Percentiles rank a stretch among this genome's conserved stretches.
Conservation (phyloP, 1,140 invertebrate species). For the Drosophila trapezifrons region DNA sequence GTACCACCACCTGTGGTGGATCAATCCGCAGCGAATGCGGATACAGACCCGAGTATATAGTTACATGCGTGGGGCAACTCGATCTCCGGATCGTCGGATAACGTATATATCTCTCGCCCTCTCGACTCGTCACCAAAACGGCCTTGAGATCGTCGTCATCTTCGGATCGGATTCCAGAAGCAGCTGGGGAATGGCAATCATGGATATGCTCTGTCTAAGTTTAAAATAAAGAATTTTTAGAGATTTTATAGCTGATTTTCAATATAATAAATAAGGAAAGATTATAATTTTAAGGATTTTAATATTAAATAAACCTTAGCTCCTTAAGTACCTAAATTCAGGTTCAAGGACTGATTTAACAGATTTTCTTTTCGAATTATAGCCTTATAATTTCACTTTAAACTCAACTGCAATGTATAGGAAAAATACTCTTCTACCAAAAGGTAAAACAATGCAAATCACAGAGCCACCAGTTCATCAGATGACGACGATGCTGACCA, state of each 20-base stretch:
- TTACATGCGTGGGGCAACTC: constrained; percentile 47
- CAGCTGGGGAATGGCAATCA: background rate
- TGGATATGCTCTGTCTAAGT: constrained; percentile 13
- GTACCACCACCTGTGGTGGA: constrained; percentile 24
- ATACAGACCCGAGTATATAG: constrained; percentile 32
- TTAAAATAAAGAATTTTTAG: background rate
- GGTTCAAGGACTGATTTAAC: background rate
- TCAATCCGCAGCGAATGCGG: constrained; percentile 21
- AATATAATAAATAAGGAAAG: too few relatives aligned
- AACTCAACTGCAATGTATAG: too few relatives aligned
- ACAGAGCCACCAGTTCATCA: constrained; percentile 1
- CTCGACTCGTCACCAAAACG: constrained; percentile 25
- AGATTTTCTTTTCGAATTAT: background rate
- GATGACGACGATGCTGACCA: constrained; percentile 27
- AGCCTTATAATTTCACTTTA: background rate
- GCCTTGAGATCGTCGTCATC: constrained; percentile 40
- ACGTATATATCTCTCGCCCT: constrained; percentile 17
- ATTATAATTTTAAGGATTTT: background rate
- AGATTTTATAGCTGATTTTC: too few relatives aligned
- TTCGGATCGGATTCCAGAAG: constrained; percentile 16
- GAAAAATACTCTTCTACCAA: background rate
- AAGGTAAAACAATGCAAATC: constrained; percentile 9
- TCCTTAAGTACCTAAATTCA: background rate
- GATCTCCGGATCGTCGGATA: background rate
- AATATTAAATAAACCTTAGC: background rate